phyloP scores from a whole-genome alignment of 2,113 vertebrate species.

The Chionodraco myersi region DNA sequence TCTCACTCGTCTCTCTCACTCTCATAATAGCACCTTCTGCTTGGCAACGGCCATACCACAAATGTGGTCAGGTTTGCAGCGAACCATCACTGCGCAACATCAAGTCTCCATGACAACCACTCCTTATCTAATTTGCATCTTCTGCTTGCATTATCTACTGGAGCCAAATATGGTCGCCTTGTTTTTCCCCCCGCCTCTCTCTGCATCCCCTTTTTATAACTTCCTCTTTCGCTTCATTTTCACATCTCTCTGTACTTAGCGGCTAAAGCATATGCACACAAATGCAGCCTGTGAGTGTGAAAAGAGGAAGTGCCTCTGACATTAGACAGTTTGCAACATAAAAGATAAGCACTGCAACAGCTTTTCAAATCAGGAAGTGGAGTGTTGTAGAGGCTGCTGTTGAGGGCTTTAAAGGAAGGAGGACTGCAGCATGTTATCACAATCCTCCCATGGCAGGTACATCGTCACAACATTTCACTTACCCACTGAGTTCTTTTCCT shows the following conservation, averaged over 20 bases:
- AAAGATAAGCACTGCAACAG: conserved; percentile 68
- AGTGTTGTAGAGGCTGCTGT: conserved; percentile 38
- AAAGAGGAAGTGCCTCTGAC: conserved; percentile 76
- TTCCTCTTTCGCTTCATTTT: conserved; percentile 70
- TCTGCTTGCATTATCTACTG: conserved; percentile 75
- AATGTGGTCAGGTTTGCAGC: conserved; percentile 78
- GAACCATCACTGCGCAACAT: conserved; percentile 79
- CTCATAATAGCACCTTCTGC: conserved; percentile 81
- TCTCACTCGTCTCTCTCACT: conserved; percentile 58
- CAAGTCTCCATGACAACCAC: conserved; percentile 81
- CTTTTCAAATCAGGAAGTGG: conserved; percentile 74
- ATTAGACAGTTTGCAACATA: conserved; percentile 51
- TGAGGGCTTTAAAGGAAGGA: conserved; percentile 33
- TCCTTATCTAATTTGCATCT: conserved; percentile 82
- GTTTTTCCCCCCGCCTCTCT: conserved; percentile 48
- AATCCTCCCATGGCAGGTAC: conserved; percentile 31
- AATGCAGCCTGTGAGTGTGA: conserved; percentile 17
- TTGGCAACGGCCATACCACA: conserved; percentile 80
- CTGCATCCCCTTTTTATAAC: conserved; percentile 50
- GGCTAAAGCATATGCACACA: neutral
- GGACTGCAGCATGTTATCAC: conserved; percentile 31
- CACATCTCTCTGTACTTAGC: conserved; percentile 42
- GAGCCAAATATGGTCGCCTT: conserved; percentile 76
- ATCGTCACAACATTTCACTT: conserved; percentile 51
- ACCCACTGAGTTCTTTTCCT: conserved; percentile 43